Evolutionary conservation across 2,113 vertebrate species (phyloP).

Genomic region (Psilopogon haemacephalus): DNA sequence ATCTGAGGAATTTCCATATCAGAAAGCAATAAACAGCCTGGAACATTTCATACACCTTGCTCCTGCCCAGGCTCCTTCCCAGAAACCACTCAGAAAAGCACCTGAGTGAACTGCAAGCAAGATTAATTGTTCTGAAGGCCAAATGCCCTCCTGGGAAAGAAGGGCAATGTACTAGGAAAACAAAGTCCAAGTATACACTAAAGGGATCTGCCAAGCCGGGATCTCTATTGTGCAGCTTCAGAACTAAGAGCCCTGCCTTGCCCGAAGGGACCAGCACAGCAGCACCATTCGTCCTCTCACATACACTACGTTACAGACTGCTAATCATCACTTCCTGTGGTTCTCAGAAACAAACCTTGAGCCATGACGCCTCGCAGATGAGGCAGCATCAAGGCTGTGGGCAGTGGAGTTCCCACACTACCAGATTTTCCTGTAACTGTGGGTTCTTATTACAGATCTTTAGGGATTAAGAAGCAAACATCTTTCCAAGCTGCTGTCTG

Average conservation of each 20-base stretch:
- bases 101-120: background rate
- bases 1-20: background rate
- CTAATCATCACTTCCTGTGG: background rate
- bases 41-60: background rate
- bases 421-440: fast-evolving
- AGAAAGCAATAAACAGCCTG: background rate
- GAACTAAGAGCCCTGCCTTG: background rate
- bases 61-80: background rate
- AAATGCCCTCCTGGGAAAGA: background rate
- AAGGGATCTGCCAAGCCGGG: background rate
- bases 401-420: background rate
- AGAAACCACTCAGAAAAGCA: background rate
- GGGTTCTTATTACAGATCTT: background rate
- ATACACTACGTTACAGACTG: background rate
- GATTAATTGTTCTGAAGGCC: background rate
- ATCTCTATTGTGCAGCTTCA: background rate
- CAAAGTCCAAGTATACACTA: background rate
- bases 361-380: fast-evolving
- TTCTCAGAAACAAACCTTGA: background rate
- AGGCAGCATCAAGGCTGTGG: background rate
- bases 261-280: background rate
- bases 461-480: background rate
- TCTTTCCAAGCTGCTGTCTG: background rate
- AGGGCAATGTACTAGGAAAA: background rate
- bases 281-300: background rate